Evolutionary conservation across 1,140 invertebrate species (phyloP).

Genomic region (Sesamia nonagrioides): DNA sequence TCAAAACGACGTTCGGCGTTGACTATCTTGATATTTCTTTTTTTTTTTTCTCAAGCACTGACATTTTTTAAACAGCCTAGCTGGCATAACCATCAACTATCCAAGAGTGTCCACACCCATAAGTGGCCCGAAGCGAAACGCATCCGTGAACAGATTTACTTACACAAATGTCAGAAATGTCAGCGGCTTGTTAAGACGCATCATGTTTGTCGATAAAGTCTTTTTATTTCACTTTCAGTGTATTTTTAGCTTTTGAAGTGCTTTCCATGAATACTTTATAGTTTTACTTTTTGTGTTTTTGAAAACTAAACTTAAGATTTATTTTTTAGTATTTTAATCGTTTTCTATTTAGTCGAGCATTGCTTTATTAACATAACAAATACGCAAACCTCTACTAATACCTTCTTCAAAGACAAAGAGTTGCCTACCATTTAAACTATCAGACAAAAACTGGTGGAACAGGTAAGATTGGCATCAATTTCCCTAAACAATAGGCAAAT

Average conservation of each 20-base stretch:
- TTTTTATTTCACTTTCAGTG: not conserved
- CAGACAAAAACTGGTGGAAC: not conserved
- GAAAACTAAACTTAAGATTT: too few species aligned
- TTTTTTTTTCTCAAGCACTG: not conserved
- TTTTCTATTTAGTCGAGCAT: not conserved
- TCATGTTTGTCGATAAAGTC: constrained; percentile 4
- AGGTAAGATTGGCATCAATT: constrained; percentile 9
- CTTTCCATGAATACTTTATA: not conserved
- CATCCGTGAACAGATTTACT: constrained; percentile 45
- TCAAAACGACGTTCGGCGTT: not conserved
- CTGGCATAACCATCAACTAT: constrained; percentile 17
- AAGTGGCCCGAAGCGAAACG: constrained; percentile 33
- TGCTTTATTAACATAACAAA: not conserved
- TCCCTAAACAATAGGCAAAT: constrained; percentile 1
- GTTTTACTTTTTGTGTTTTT: too few species aligned
- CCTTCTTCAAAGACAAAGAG: not conserved
- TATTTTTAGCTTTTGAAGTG: not conserved
- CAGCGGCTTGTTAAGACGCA: constrained; percentile 34
- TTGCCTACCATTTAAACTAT: not conserved
- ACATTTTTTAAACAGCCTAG: not conserved
- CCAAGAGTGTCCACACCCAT: not conserved
- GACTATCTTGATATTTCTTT: not conserved
- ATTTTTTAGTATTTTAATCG: not conserved
- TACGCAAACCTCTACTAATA: not conserved
- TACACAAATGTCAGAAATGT: constrained; percentile 28